Percentiles rank a stretch among this genome's conserved stretches.
Conservation (phyloP, 2,888 invertebrate genomes). For the Gari tellinella region DNA sequence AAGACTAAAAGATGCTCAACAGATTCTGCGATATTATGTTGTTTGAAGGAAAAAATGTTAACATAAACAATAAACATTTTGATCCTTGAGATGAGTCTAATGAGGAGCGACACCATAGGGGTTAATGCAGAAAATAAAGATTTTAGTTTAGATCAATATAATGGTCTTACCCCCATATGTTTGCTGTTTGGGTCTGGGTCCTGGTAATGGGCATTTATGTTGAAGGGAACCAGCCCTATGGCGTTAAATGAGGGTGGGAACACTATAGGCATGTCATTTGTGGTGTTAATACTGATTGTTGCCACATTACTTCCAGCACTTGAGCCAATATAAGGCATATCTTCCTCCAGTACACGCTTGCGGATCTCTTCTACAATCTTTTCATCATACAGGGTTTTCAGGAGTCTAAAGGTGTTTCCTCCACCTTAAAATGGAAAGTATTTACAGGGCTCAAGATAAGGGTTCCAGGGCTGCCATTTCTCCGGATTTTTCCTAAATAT, state of each 20-base stretch:
- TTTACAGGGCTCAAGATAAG: too few relatives aligned
- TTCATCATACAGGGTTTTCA: slow-evolving; percentile 67
- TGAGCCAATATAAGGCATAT: slow-evolving; percentile 90
- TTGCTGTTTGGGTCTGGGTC: slow-evolving; percentile 87
- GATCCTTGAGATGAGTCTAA: too few relatives aligned
- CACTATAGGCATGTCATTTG: slow-evolving; percentile 95
- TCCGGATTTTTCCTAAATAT: too few relatives aligned
- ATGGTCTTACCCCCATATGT: slow-evolving; percentile 88
- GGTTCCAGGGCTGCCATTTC: too few relatives aligned
- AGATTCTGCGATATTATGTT: too few relatives aligned
- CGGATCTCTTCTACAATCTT: slow-evolving; percentile 59
- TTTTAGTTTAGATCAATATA: too few relatives aligned
- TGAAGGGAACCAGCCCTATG: slow-evolving; percentile 90
- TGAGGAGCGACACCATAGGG: too few relatives aligned
- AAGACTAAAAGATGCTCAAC: too few relatives aligned
- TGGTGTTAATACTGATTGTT: slow-evolving; percentile 91
- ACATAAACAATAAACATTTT: too few relatives aligned
- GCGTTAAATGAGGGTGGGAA: slow-evolving; percentile 91
- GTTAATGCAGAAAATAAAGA: too few relatives aligned
- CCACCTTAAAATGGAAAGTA: slow-evolving; percentile 58
- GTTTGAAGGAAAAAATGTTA: too few relatives aligned
- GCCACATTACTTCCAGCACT: slow-evolving; percentile 94
- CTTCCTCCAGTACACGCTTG: slow-evolving; percentile 84
- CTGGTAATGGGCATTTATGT: slow-evolving; percentile 93
- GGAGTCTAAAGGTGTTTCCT: slow-evolving; percentile 67